Evolutionary conservation across 2,888 invertebrate genomes (phyloP).

Genomic region (Acronicta leporina): DNA sequence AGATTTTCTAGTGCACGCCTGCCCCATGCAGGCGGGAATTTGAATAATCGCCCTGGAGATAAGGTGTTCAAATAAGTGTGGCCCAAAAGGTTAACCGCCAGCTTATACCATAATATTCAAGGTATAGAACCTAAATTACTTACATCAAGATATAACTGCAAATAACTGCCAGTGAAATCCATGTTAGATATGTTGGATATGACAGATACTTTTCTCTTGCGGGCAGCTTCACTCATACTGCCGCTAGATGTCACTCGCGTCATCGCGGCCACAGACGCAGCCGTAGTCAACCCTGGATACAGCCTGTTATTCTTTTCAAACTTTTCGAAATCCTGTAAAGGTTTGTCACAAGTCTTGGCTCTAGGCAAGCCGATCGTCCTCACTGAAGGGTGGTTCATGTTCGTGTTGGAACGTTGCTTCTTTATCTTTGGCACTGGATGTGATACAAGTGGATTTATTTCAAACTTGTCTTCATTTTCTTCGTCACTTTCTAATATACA

Average conservation of each 20-base stretch:
- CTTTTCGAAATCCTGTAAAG: conserved; percentile 75
- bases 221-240: conserved; percentile 86
- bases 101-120: too few relatives aligned
- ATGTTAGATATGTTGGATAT: conserved; percentile 92
- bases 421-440: conserved; percentile 77
- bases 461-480: conserved; percentile 89
- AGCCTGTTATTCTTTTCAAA: conserved; percentile 65
- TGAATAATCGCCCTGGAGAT: too few relatives aligned
- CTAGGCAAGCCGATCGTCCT: conserved; percentile 81
- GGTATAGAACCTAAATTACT: conserved; percentile 59
- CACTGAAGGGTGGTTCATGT: conserved; percentile 84
- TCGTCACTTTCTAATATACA: conserved; percentile 91
- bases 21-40: too few relatives aligned
- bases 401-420: conserved; percentile 77
- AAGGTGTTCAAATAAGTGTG: too few relatives aligned
- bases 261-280: conserved; percentile 84
- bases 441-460: conserved; percentile 81
- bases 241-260: conserved; percentile 83
- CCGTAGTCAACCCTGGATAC: conserved; percentile 76
- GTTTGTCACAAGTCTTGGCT: conserved; percentile 85
- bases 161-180: conserved; percentile 93
- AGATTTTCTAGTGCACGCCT: too few relatives aligned
- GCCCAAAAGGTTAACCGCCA: too few relatives aligned
- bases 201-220: conserved; percentile 90
- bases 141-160: conserved; percentile 92